Percentiles rank a stretch among this genome's conserved stretches.
These are phyloP conservation scores for Drosophila nr. perissopoda DNA, from an alignment of 2,888 invertebrate genomes.

Conservation along the genomic window DNA sequence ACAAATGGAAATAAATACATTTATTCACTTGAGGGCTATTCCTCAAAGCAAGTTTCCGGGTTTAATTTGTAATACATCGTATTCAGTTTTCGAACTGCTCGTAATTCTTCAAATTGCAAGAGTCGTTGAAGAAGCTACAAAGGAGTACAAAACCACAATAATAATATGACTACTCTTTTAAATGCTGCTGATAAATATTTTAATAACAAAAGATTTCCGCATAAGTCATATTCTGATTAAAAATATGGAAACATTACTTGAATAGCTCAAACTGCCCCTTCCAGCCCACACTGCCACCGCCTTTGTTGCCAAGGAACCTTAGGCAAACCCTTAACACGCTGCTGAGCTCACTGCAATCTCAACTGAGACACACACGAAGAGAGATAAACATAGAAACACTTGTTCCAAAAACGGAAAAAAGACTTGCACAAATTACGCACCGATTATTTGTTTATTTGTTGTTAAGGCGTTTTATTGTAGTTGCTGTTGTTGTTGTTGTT, in stretches of 20 bases:
- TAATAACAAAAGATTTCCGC: not conserved
- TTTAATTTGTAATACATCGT: not conserved
- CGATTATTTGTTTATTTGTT: constrained; percentile 73
- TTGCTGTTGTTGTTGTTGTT: not conserved
- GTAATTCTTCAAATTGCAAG: not conserved
- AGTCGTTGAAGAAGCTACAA: not conserved
- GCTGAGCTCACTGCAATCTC: not conserved
- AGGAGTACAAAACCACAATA: not conserved
- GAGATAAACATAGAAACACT: constrained; percentile 43
- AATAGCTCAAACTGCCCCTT: not conserved
- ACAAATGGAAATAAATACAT: not conserved
- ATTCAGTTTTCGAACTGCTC: not conserved
- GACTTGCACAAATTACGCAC: constrained; percentile 68
- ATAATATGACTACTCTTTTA: not conserved
- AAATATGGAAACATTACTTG: not conserved
- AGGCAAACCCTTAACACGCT: not conserved
- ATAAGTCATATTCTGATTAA: not conserved
- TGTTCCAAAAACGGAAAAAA: constrained; percentile 2
- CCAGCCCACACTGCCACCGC: not conserved
- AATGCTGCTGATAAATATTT: not conserved
- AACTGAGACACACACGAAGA: not conserved
- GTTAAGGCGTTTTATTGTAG: constrained; percentile 7
- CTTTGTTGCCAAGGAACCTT: not conserved
- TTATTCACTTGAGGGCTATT: not conserved
- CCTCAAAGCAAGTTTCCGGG: no score